Base-by-base conservation (phyloP, 1,140 invertebrate species). In the Drosophila kurseongensis region DNA sequence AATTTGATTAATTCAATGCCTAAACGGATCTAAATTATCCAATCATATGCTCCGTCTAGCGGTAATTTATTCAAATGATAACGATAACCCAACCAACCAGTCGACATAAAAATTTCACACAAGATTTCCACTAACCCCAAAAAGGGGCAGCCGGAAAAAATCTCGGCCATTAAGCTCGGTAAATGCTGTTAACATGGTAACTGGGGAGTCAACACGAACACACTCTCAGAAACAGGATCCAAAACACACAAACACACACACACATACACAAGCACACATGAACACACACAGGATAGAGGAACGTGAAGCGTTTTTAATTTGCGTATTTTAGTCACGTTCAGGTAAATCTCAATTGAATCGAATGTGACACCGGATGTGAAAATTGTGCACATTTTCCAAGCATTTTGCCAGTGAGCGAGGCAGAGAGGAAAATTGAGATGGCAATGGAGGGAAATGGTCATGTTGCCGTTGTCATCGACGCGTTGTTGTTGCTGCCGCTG, bases 281-380 rank as follows among this genome's bases (percentile, higher is more conserved):
- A 18, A 71, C 38, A 58, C 41, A 67, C 36, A 18, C 13, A 27
- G 59, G 41, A 45, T 54, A 14, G 13, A 54, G 56, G 40, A 61
- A 35, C 52, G 51, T 48, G 48, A 41, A 88, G 80, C 76, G 65
- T 89, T 88, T 90, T 91, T 91, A 82, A 90, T 86, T 90, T 90
- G 75, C 90, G 89, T 85, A 91, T 91, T 91, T 91, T 89, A 91
- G 89, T 91, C 89, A 91, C 89, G 89, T 91, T 81, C 89, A 91
- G 84, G 89, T 85, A 91, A 91, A 91, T 91, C 89, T 91, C 89
- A 91, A 91, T 91, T 91, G 89, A 91, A 91, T 91, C 90, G 89
- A 91, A 91, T 91, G 89, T 91, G 89, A 91, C 84, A 91, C 89
- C 89, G 89, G 89, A 91, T 91, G 89, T 91, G 90, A 91, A 88